Base-by-base conservation (phyloP, 2,797 vertebrate genomes). In the Ambastaia sidthimunki region DNA sequence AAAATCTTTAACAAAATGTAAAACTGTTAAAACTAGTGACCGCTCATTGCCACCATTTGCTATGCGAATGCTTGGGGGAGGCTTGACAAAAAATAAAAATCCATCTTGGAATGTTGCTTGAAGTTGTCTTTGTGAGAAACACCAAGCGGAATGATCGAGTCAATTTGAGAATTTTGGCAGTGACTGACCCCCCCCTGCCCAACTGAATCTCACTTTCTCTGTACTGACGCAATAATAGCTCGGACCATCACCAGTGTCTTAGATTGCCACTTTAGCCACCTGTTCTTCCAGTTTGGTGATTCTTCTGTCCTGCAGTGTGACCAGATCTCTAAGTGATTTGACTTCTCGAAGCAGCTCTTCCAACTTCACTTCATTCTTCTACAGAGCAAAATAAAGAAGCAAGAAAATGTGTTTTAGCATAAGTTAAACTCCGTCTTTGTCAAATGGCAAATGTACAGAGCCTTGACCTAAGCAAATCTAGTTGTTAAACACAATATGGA, bases 311-410 rank as follows among this genome's bases (percentile, higher is more conserved):
- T 99, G 98, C 86, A 91, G 95, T 92, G 94, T 94, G 91, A 99
- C 96, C 1, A 95, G 96, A 90, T 98, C 97, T 93, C 96, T 96
- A 90, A 99, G 97, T 57, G 94, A 96, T 90, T 95, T 97, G 88
- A 99, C 95, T 94, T 99, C 98, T 90, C 95, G 94, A 86, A 99
- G 93, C 77, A 99, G 94, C 92, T 98, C 97, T 62, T 99, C 98
- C 95, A 99, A 90, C 91, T 97, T 99, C 86, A 96, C 96, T 88
- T 98, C 97, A 7, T 95, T 97, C 92, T 97, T 96, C 97, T 98
- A 89, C 21, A 80, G 81, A 48, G 25, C 48, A 73, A 9, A 31
- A 67, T 12, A 63, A 62, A 50, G 44, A 71, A 16, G 23, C 4
- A 23, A 2, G 2, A 48, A 74, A 47, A 62, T 16, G 70, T 16